phyloP scores from a whole-genome alignment of 2,113 vertebrate species.

The Sorex fumeus region DNA sequence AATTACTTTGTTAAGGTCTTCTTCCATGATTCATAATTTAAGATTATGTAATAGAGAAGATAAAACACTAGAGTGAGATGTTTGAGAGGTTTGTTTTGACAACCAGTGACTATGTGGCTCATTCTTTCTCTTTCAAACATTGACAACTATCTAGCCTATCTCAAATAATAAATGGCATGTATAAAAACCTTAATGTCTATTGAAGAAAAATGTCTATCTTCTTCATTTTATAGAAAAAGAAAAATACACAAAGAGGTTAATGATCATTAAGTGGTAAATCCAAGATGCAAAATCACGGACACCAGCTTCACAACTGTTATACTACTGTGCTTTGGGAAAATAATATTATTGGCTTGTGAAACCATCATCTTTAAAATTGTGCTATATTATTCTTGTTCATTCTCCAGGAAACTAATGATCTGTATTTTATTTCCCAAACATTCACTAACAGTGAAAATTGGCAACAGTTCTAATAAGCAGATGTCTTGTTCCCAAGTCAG shows the following conservation, averaged over 20 bases:
- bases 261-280: background rate
- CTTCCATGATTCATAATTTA: conserved; percentile 36
- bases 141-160: background rate
- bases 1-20: background rate
- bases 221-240: background rate
- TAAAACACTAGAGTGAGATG: background rate
- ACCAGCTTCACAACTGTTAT: background rate
- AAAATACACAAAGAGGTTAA: background rate
- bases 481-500: conserved; percentile 54
- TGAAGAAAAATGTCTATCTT: no score
- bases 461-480: conserved; percentile 9
- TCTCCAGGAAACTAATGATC: conserved; percentile 5
- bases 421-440: conserved; percentile 38
- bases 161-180: conserved; percentile 12
- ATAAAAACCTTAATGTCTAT: no score
- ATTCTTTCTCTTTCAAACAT: background rate
- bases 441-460: conserved; percentile 7
- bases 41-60: background rate
- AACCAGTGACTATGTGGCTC: background rate
- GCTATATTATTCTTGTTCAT: background rate
- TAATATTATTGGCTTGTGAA: background rate
- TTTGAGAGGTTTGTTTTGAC: background rate
- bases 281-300: background rate
- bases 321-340: background rate
- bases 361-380: background rate